Base-by-base conservation (phyloP, 2,113 vertebrate genomes). In the Todiramphus chloris region DNA sequence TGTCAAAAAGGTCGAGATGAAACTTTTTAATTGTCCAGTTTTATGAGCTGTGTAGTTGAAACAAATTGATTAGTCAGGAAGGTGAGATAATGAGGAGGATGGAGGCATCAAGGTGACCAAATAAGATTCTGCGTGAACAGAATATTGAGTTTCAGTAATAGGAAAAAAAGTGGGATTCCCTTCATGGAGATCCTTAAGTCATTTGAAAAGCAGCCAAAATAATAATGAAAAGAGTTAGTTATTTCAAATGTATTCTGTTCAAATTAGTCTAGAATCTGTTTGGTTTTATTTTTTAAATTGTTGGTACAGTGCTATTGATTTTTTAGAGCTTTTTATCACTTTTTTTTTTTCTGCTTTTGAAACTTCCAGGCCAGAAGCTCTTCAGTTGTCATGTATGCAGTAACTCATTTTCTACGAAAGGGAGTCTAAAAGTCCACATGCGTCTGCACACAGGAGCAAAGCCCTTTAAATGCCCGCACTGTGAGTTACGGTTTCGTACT, bases 341-440 rank as follows among this genome's bases (percentile, higher is more conserved):
- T 89, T 31, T 0, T 89, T 31, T 0, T 16, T 74, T 39, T 60
- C 17, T 85, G 12, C 2, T 50, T 76, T 85, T 78, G 13, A 85
- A 56, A 96, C 59, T 85, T 91, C 41, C 92, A 99, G 99, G 99
- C 77, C 99, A 99, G 97, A 99, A 99, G 91, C 99, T 99, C 78
- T 99, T 99, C 97, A 99, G 98, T 94, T 99, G 99, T 90, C 99
- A 99, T 3, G 99, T 99, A 68, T 99, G 99, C 98, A 99, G 98
- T 98, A 99, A 99, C 23, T 99, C 99, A 43, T 99, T 99, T 96
- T 99, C 99, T 69, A 99, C 99, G 4, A 99, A 99, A 95, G 99
- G 99, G 21, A 99, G 99, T 92, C 98, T 99, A n/a, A 99, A 99
- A 96, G 99, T 99, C 17, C 99, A 99, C 97, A 99, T 99, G 99